These are phyloP conservation scores for Eremobia ochroleuca DNA, from an alignment of 2,888 invertebrate species.

Conservation along the genomic window DNA sequence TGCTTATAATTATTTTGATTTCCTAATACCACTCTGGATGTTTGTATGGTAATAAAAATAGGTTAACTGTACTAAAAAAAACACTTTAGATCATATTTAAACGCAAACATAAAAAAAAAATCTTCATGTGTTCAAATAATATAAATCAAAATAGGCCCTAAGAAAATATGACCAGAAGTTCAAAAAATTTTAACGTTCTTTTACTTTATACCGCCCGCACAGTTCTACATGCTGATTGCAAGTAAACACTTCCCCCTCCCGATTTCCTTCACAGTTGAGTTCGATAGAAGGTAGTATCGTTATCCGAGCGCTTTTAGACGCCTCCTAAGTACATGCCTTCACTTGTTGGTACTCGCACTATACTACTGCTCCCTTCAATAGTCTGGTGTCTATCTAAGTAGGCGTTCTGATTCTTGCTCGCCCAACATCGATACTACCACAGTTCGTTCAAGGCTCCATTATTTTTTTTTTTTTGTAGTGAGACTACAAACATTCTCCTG, in stretches of 20 bases:
- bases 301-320: neutral
- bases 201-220: neutral
- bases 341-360: conserved; percentile 9
- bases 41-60: neutral
- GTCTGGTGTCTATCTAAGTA: neutral
- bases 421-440: neutral
- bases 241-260: conserved; percentile 4
- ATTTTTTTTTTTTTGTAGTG: neutral
- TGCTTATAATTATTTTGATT: neutral
- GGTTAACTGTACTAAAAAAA: neutral
- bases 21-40: neutral
- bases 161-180: neutral
- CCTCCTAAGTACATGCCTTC: neutral
- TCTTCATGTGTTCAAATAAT: neutral
- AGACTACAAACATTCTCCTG: neutral
- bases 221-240: conserved; percentile 2
- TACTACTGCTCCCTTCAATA: neutral
- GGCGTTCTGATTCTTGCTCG: neutral
- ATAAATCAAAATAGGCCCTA: neutral
- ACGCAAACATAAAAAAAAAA: neutral
- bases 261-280: neutral
- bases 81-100: neutral
- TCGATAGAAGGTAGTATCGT: neutral
- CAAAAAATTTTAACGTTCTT: neutral
- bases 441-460: neutral